phyloP scores from a whole-genome alignment of 2,797 vertebrate genomes.

The Pagetopsis macropterus region DNA sequence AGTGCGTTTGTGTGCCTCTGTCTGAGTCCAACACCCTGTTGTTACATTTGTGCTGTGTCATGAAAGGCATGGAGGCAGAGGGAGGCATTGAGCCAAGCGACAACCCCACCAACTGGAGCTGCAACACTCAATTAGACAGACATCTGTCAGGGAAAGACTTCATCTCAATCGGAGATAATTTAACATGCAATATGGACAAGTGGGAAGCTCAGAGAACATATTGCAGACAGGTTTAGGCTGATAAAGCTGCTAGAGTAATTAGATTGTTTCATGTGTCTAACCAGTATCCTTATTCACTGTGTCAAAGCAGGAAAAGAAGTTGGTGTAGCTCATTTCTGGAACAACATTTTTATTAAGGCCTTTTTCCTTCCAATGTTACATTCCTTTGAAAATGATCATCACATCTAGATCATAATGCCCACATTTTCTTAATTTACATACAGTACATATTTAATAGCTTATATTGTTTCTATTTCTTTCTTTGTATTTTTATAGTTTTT shows the following conservation, averaged over 20 bases:
- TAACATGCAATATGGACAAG: conserved; percentile 58
- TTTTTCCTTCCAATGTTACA: too few relatives aligned
- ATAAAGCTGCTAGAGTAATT: conserved; percentile 64
- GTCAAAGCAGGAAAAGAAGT: conserved; percentile 57
- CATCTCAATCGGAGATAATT: conserved; percentile 62
- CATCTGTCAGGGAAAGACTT: conserved; percentile 66
- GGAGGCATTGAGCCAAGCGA: conserved; percentile 34
- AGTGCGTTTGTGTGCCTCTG: background rate
- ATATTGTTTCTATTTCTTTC: too few relatives aligned
- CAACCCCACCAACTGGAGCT: conserved; percentile 52
- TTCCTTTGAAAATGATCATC: too few relatives aligned
- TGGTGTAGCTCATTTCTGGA: conserved; percentile 37
- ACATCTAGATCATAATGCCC: too few relatives aligned
- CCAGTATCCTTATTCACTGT: conserved; percentile 34
- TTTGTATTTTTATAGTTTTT: too few relatives aligned
- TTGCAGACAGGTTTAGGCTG: conserved; percentile 48
- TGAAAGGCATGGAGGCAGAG: conserved; percentile 6
- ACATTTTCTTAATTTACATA: too few relatives aligned
- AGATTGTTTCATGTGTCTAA: conserved; percentile 57
- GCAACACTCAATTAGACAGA: conserved; percentile 70
- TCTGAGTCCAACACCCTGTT: background rate
- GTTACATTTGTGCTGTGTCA: conserved; percentile 36
- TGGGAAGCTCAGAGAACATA: conserved; percentile 50
- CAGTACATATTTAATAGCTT: too few relatives aligned
- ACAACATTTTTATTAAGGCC: background rate